Evolutionary conservation across 2,888 invertebrate species (phyloP), one percentile per base, ranked within the genome.

Genomic region (Biston stratarius): DNA sequence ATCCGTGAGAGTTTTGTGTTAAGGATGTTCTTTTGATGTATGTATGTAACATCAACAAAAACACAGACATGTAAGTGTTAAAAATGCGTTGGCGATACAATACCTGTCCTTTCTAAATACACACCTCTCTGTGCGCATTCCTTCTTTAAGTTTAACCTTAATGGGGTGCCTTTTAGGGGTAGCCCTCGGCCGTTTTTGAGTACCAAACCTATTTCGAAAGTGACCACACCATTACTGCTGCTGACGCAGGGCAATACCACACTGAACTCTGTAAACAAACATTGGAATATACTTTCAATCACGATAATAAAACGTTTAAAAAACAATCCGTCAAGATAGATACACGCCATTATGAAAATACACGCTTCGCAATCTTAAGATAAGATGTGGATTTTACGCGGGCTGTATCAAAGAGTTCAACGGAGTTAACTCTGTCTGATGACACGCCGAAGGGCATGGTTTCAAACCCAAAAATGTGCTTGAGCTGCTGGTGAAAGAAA

Each of bases 121-220:
- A 96, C 96, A 97, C 97, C 97, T 96, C 97, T 96, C 95, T 97
- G 97, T 90, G 97, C 96, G 95, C 98, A 98, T 95, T 98, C 98
- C 96, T 98, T 98, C 93, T 97, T 96, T 87, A 98, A 95, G 91
- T 96, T 96, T 85, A 98, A 95, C 82, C 97, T 95, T 81, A 98
- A 94, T 70, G 98, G 98, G 83, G 98, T 98, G 83, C 98, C 98
- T 84, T 97, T 96, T 78, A 98, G 92, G 73, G 97, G 96, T 85
- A 96, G 95, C 72, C 97, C 96, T 88, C 96, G 96, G 77, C 97
- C 95, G 83, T 96, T 97, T 90, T 97, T 96, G 82, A 98, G 97
- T 80, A 97, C 95, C 77, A 98, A 94, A 72, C 98, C 97, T 86
- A 98, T 97, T 79, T 96, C 97, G 90, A 98, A 98, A 74, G 96